Percentiles rank a stretch among this genome's conserved stretches.
Evolutionary conservation across 53 echinoderm and acorn worm species (phyloP).

Genomic region (Luidia sarsii): DNA sequence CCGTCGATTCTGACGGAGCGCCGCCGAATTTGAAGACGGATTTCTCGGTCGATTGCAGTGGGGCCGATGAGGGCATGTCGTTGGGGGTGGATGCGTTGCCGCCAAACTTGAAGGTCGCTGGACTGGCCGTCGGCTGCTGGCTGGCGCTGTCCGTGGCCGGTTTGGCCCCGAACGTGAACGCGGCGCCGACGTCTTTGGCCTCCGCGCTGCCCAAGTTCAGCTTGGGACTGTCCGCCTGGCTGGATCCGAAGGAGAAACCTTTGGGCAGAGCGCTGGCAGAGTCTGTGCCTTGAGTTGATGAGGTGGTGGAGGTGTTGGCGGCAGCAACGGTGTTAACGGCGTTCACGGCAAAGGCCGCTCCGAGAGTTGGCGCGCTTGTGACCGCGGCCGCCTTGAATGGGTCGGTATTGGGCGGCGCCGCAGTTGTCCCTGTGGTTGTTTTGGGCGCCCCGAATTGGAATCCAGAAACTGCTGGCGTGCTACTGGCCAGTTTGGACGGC

Average conservation of each 20-base stretch:
- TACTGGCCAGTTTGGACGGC: slow-evolving; percentile 22
- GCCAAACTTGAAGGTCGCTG: slow-evolving; percentile 26
- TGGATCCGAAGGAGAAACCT: slow-evolving; percentile 60
- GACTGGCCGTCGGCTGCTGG: background rate
- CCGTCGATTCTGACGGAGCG: slow-evolving; percentile 32
- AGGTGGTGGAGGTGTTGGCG: too few species aligned
- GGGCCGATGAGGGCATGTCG: slow-evolving; percentile 5
- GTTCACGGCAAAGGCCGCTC: slow-evolving; percentile 3
- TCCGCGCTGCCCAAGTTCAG: slow-evolving; percentile 32
- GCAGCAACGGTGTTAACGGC: too few species aligned
- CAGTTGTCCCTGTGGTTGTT: background rate
- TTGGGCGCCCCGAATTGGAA: slow-evolving; percentile 65
- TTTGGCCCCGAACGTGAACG: slow-evolving; percentile 62
- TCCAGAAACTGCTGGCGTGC: slow-evolving; percentile 18
- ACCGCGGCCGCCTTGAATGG: slow-evolving; percentile 33
- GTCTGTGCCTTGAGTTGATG: slow-evolving; percentile 12
- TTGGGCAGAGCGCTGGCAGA: background rate
- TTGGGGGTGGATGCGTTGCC: slow-evolving; percentile 26
- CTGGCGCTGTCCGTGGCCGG: slow-evolving; percentile 20
- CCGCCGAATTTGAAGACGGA: slow-evolving; percentile 56
- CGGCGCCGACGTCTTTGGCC: slow-evolving; percentile 25
- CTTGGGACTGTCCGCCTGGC: slow-evolving; percentile 30
- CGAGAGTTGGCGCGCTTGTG: slow-evolving; percentile 9
- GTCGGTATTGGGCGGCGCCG: slow-evolving; percentile 20
- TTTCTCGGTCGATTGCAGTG: background rate